Evolutionary conservation across 2,888 invertebrate species (phyloP), one percentile per base, ranked within the genome.

Genomic region (Parnassius apollo): DNA sequence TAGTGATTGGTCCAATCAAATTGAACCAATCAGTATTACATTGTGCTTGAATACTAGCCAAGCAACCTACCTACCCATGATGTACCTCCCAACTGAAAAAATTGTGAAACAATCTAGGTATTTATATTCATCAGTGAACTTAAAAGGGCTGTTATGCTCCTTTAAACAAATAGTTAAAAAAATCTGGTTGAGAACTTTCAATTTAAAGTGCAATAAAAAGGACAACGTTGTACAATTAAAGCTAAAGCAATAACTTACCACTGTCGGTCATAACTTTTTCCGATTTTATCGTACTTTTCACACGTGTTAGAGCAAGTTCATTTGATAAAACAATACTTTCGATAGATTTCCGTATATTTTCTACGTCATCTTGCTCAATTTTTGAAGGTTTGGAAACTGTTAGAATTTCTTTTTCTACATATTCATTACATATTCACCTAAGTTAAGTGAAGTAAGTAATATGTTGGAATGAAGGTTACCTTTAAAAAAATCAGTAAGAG

Each of bases 261-360:
- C 65, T 71, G 56, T 88, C 90, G 56, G 81, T 84, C 75, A 87
- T 74, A 2, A 86, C 73, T 57, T 69, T 81, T 4, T 75, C 76
- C 35, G 62, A 48, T 56, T 49, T 18, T 50, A 8, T 58, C 8
- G 60, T 25, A 66, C 54, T 42, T 72, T 70, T 18, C 71, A 42
- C 60, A 69, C 70, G 0, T 59, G 66, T 57, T 72, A 71, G 48
- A 62, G 67, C 64, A 69, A 67, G 13, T 60, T 75, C 71, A 22
- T 77, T 74, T 45, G 72, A 68, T 52, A 78, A 65, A 42, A 71
- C 75, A 13, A 79, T 67, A 59, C 73, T 71, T 51, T 75, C 74
- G 44, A 80, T 71, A n/a, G 81, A 79, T 63, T 77, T 74, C 12
- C 70, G 70, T 12, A 73, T 69, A 9, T 72, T 64, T 66, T 18